Conservation (phyloP, 2,888 invertebrate species). For the Drosophila melanosoma region DNA sequence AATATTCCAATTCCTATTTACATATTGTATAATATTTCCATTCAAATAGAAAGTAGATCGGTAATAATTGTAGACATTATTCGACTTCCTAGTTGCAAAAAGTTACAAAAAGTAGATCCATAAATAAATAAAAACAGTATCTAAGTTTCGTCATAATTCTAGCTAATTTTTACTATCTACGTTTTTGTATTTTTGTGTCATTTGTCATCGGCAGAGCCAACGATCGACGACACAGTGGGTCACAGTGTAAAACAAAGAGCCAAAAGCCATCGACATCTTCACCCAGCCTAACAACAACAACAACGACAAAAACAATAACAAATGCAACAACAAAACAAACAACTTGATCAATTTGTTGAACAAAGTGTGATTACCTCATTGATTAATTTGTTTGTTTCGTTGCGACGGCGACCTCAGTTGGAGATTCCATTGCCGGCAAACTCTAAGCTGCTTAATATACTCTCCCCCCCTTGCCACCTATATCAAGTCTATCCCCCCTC, state of each 20-base stretch:
- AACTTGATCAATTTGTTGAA: slow-evolving; percentile 39
- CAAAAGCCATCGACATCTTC: slow-evolving; percentile 13
- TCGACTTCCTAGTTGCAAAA: no score
- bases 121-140: slow-evolving; percentile 12
- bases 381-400: slow-evolving; percentile 61
- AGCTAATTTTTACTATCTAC: background rate
- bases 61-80: no score
- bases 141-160: background rate
- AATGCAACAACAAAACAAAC: slow-evolving; percentile 1
- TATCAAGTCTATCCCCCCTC: background rate
- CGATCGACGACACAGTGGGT: slow-evolving; percentile 52
- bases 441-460: slow-evolving; percentile 1
- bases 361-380: slow-evolving; percentile 69
- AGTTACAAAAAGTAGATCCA: background rate
- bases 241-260: slow-evolving; percentile 25
- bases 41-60: background rate
- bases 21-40: background rate
- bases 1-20: fast-evolving
- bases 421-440: slow-evolving; percentile 21
- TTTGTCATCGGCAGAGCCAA: slow-evolving; percentile 45
- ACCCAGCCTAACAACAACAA: background rate
- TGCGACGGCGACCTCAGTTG: slow-evolving; percentile 34
- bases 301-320: slow-evolving; percentile 3
- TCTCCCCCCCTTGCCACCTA: background rate
- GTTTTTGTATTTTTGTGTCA: slow-evolving; percentile 2